A percentile compares a stretch with the other conserved stretches of the same genome.
Evolutionary conservation across 2,113 vertebrate genomes (phyloP).

Genomic region (Odocoileus hemionus): DNA sequence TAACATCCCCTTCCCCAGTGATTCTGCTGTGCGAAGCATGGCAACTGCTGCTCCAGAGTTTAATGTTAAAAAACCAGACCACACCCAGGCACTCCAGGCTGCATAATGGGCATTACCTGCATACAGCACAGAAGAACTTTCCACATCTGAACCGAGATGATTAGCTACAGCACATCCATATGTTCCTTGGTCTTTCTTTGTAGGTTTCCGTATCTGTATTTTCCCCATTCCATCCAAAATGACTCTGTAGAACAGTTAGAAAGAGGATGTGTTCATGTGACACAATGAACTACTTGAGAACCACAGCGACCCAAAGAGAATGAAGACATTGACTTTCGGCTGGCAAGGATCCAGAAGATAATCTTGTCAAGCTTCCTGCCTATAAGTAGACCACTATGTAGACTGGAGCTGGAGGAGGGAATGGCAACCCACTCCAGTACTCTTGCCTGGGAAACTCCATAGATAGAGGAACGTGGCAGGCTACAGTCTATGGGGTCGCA

Average conservation of each 20-base stretch:
- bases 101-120: conserved; percentile 80
- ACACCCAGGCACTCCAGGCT: background rate
- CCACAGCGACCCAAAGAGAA: background rate
- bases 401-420: background rate
- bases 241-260: conserved; percentile 76
- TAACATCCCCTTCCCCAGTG: background rate
- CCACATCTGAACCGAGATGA: conserved; percentile 82
- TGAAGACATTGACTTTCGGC: background rate
- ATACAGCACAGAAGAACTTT: conserved; percentile 80
- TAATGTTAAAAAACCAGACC: background rate
- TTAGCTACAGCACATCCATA: conserved; percentile 86
- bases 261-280: background rate
- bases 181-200: conserved; percentile 81
- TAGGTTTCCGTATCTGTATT: conserved; percentile 83
- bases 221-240: conserved; percentile 76
- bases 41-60: background rate
- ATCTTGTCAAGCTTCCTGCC: no score
- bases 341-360: background rate
- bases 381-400: background rate
- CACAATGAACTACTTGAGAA: background rate
- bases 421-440: background rate
- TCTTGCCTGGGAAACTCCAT: background rate
- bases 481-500: background rate
- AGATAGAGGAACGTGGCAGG: background rate
- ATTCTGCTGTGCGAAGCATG: background rate